These are phyloP conservation scores for Mylabris sibirica DNA, from an alignment of 2,888 invertebrate genomes.

Conservation along the genomic window DNA sequence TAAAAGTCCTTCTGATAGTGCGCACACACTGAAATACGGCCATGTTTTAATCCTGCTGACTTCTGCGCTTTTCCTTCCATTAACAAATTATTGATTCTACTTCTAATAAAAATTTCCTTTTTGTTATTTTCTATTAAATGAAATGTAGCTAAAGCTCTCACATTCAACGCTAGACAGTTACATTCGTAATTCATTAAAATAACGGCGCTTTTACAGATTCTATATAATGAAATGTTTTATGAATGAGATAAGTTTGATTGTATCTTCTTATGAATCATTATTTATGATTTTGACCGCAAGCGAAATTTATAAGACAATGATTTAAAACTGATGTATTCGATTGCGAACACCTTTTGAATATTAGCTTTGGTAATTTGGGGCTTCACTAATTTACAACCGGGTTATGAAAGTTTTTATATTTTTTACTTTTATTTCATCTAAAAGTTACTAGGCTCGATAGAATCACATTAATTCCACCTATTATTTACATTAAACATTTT, in stretches of 20 bases:
- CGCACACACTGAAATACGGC: not conserved
- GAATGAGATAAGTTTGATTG: slow-evolving; percentile 10
- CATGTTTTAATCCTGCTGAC: slow-evolving; percentile 1
- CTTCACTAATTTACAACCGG: not conserved
- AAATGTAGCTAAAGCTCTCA: not conserved
- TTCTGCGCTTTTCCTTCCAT: slow-evolving; percentile 5
- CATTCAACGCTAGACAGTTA: not conserved
- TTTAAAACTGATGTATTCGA: not conserved
- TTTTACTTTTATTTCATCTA: not conserved
- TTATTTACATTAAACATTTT: not conserved
- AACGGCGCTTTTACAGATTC: slow-evolving; percentile 2
- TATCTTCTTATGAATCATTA: slow-evolving; percentile 10
- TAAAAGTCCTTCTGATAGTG: not conserved
- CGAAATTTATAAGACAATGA: not conserved
- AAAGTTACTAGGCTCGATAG: not conserved
- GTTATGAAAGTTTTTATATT: not conserved
- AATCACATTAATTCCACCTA: not conserved
- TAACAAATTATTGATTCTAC: not conserved
- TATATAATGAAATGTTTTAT: slow-evolving; percentile 10
- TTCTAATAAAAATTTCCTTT: not conserved
- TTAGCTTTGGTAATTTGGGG: not conserved
- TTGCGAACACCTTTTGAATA: not conserved
- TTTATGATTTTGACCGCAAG: not conserved
- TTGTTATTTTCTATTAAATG: not conserved
- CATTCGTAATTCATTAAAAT: slow-evolving; percentile 1